Base-by-base conservation (phyloP, 2,888 invertebrate genomes). In the Chouioia cunea region DNA sequence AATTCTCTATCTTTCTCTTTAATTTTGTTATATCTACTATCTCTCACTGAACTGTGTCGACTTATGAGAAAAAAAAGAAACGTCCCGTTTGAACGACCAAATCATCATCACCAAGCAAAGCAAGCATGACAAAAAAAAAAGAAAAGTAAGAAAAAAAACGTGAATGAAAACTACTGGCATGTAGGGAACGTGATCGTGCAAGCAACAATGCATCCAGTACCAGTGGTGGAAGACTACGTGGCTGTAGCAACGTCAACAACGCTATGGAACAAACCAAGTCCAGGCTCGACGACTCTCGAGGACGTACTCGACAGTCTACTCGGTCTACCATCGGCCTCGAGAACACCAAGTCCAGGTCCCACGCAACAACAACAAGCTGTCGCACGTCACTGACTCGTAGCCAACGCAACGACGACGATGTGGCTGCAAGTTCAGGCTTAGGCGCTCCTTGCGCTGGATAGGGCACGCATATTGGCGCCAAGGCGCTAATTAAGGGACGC, bases 301-400 rank as follows among this genome's bases (percentile, higher is more conserved):
- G 96, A 97, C 89, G 96, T 97, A 77, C 89, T 97, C 87, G 95
- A 97, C 87, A 95, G 96, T 76, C 91, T 97, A 79, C 91, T 97
- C 87, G 95, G 96, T 83, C 90, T 95, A 83, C 93, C 95, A 82
- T 90, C 93, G 77, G 87, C 89, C 79, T 91, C 93, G 81, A 90
- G 93, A 84, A 92, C 93, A 83, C 92, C 93, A 80, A 94, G 94
- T 84, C 90, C 84, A 73, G 82, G 82, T 75, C 80, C 82, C 74
- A 77, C 79, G 2, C 62, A 67, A 12, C 58, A 58, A 6, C 65
- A 57, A 14, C 67, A 67, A n/a, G 16, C 36, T 1, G 6, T 36
- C 2, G 36, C 58, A 56, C 69, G 60, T 8, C 60, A 52, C 52
- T 69, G 63, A 64, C 16, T 43, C 57, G 43, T 1, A 20, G 16